Conservation (phyloP, 2,113 vertebrate species). For the Oenanthe oenanthe region DNA sequence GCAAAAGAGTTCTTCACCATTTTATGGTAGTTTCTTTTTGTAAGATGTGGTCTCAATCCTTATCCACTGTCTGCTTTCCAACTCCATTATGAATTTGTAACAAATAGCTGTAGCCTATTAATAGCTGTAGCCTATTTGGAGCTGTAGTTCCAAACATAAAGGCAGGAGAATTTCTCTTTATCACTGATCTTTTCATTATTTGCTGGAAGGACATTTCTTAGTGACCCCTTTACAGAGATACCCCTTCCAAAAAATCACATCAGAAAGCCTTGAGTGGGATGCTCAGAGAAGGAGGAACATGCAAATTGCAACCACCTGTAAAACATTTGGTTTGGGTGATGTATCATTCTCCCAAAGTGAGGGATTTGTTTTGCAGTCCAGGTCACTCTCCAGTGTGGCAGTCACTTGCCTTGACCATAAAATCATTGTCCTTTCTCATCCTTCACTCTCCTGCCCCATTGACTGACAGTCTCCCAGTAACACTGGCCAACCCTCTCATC, state of each 20-base stretch:
- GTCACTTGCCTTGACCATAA: background rate
- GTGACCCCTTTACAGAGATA: background rate
- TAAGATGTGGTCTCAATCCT: background rate
- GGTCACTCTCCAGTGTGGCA: background rate
- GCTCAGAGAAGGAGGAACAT: background rate
- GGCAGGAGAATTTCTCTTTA: background rate
- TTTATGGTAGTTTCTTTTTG: background rate
- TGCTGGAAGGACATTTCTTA: background rate
- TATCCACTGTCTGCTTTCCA: background rate
- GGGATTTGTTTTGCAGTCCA: background rate
- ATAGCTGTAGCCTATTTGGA: background rate
- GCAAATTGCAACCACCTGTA: background rate
- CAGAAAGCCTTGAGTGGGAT: background rate
- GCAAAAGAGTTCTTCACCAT: background rate
- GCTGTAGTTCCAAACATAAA: background rate
- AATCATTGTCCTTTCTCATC: background rate
- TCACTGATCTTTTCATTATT: background rate
- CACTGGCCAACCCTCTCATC: accelerated
- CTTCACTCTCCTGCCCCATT: background rate
- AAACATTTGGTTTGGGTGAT: background rate
- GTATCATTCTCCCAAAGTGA: background rate
- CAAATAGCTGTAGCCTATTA: background rate
- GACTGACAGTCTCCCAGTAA: background rate
- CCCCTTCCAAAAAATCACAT: background rate
- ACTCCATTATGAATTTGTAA: background rate